Evolutionary conservation across 2,888 invertebrate genomes (phyloP), one percentile per base, ranked within the genome.

Genomic region (Tipula confusa): DNA sequence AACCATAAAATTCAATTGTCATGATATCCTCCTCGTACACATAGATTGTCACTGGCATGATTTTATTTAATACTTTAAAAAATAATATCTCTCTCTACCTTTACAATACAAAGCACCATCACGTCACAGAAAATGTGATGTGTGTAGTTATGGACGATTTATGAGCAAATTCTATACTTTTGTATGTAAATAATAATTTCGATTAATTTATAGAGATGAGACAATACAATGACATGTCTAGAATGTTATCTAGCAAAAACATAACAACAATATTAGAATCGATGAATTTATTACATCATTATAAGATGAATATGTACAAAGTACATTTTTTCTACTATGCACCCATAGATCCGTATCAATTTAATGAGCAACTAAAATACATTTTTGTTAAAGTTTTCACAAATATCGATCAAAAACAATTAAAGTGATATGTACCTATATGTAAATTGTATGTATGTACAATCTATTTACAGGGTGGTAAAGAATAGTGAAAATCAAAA

Each of bases 161-260:
- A 64, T 64, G 64, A 64, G 9, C 24, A 64, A 64, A 64, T 64
- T 64, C 3, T 18, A 9, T 15, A 15, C 11, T 64, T 24, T 1
- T 64, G 11, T 64, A 64, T 64, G 64, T 64, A 64, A 64, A 64
- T 64, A 64, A 64, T 64, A 64, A 64, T 64, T 64, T 48, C 48
- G 18, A 18, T 64, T 64, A 64, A 64, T 64, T 64, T 64, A 64
- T 64, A 9, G 64, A 64, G 64, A 64, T 64, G 64, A 64, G 24
- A 64, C 24, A 64, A 64, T 64, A 24, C n/a, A 64, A 64, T 64
- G 64, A 64, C 64, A 64, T 64, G 24, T 64, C 64, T 7, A 64
- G 24, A n/a, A n/a, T n/a, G n/a, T n/a, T 64, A 64, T 6, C 15
- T 48, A 4, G 15, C 9, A 9, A 48, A 7, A 38, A 38, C 13